These are phyloP conservation scores for Hirundichthys speculiger DNA, from an alignment of 2,113 vertebrate species.

Conservation along the genomic window DNA sequence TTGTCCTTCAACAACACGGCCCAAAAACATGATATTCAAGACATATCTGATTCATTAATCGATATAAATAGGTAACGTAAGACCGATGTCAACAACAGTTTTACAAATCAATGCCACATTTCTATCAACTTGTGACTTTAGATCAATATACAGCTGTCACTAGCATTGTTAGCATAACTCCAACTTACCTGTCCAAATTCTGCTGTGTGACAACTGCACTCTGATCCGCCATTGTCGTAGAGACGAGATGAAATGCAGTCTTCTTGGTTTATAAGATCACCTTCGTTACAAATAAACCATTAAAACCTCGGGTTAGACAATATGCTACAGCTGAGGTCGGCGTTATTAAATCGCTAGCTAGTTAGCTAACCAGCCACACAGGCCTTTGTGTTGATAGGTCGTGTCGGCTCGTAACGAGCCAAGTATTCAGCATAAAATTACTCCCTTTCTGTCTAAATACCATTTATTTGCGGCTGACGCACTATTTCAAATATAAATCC, in stretches of 20 bases:
- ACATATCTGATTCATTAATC: too few species aligned
- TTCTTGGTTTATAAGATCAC: not conserved
- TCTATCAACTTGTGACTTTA: not conserved
- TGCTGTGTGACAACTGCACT: conserved; percentile 75
- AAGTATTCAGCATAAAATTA: not conserved
- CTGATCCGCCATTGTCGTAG: conserved; percentile 73
- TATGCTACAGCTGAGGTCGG: conserved; percentile 17
- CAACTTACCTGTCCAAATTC: conserved; percentile 83
- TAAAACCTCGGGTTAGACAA: conserved; percentile 12
- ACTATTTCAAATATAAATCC: not conserved
- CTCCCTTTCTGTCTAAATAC: not conserved
- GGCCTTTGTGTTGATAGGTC: conserved; percentile 62
- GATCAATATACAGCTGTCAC: not conserved
- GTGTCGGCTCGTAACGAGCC: conserved; percentile 30
- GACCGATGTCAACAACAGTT: too few species aligned
- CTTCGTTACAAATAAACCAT: conserved; percentile 21
- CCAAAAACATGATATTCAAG: too few species aligned
- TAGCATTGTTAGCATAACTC: conserved; percentile 59
- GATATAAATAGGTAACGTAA: too few species aligned
- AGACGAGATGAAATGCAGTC: not conserved
- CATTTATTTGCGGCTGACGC: not conserved
- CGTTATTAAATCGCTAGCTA: conserved; percentile 34
- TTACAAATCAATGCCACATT: not conserved
- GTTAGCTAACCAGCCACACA: conserved; percentile 45
- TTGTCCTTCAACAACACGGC: too few species aligned